Percentiles rank a stretch among this genome's conserved stretches.
Conservation (phyloP, 2,113 vertebrate genomes). For the Semicossyphus pulcher region DNA sequence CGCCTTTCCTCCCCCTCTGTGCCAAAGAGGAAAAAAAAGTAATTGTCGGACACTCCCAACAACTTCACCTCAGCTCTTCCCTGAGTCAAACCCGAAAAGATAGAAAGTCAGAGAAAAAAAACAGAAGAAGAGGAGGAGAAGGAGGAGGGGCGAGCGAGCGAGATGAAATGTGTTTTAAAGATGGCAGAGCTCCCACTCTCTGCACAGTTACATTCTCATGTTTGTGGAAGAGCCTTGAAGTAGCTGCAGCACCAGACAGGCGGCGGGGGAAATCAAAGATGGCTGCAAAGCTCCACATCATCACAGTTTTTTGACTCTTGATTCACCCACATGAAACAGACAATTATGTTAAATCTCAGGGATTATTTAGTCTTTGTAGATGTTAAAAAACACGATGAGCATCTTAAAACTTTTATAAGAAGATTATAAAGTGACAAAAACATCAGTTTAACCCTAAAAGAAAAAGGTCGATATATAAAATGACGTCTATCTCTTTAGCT, state of each 20-base stretch:
- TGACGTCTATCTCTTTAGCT: not conserved
- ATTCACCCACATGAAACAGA: conserved; percentile 17
- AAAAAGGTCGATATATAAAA: not conserved
- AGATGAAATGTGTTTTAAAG: conserved; percentile 75
- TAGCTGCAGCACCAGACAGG: conserved; percentile 54
- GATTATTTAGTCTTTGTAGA: not conserved
- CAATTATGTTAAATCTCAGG: not conserved
- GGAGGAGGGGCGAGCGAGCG: conserved; percentile 40
- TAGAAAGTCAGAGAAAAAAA: conserved; percentile 23
- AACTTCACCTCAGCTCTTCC: conserved; percentile 54
- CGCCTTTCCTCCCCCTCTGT: conserved; percentile 14
- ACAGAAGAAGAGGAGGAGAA: not conserved
- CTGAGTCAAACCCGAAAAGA: conserved; percentile 44
- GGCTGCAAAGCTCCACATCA: conserved; percentile 78
- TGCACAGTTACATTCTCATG: conserved; percentile 69
- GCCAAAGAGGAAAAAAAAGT: conserved; percentile 48
- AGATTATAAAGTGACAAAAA: not conserved
- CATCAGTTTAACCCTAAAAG: not conserved
- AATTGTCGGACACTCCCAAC: conserved; percentile 51
- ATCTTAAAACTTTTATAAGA: not conserved
- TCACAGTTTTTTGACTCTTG: conserved; percentile 43
- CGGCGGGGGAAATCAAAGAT: conserved; percentile 67
- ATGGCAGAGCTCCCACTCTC: conserved; percentile 70
- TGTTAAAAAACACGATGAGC: not conserved
- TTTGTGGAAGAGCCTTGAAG: conserved; percentile 59